Evolutionary conservation across 2,888 invertebrate genomes (phyloP).

Genomic region (Disparrhopalites patrizii): DNA sequence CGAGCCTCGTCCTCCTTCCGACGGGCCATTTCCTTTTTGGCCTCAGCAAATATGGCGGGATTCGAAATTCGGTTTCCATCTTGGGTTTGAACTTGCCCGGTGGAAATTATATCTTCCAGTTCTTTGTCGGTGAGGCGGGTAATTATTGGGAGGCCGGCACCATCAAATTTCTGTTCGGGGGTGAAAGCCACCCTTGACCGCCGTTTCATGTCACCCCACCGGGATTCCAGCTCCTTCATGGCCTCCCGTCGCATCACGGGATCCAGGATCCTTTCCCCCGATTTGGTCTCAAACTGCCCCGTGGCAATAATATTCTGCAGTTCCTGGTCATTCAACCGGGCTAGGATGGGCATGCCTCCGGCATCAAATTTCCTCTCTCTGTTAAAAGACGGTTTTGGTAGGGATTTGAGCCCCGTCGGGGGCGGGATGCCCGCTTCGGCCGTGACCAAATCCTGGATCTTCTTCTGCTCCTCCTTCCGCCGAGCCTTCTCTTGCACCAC

Average conservation of each 20-base stretch:
- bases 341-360: background rate
- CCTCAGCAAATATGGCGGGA: background rate
- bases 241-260: background rate
- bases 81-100: background rate
- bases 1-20: background rate
- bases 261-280: background rate
- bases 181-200: no score
- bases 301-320: background rate
- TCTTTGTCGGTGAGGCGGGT: background rate
- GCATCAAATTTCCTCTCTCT: no score
- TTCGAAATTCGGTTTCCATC: background rate
- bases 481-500: background rate
- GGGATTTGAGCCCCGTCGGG: background rate
- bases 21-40: background rate
- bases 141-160: background rate
- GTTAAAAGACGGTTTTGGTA: no score
- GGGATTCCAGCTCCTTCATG: background rate
- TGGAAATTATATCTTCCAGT: background rate
- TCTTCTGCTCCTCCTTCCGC: background rate
- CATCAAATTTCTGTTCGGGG: conserved; percentile 4
- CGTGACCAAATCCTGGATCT: background rate
- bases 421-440: background rate
- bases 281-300: background rate
- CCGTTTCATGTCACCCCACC: no score
- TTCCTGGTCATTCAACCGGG: background rate